A percentile compares a stretch with the other conserved stretches of the same genome.
phyloP scores from a whole-genome alignment of 1,140 invertebrate genomes.

The Hylaeus volcanicus region DNA sequence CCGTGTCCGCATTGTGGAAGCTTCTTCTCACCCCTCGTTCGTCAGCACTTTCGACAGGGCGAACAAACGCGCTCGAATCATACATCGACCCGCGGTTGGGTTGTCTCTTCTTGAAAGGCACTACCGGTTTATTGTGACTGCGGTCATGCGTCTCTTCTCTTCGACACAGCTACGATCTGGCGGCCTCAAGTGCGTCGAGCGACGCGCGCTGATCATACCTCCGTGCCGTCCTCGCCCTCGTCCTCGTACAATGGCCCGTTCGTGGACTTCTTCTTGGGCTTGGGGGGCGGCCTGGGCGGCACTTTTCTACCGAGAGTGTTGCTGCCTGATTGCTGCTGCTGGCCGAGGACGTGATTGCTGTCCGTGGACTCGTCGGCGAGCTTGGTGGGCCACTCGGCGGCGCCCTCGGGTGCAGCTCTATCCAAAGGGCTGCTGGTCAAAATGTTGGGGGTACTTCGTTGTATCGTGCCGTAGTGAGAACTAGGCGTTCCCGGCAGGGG shows the following conservation, averaged over 20 bases:
- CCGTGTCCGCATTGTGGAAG: not conserved
- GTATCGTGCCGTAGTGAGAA: conserved; percentile 78
- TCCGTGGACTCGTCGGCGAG: conserved; percentile 69
- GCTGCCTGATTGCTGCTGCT: conserved; percentile 73
- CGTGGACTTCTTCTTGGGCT: conserved; percentile 87
- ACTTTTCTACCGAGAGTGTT: conserved; percentile 82
- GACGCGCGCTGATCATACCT: conserved; percentile 83
- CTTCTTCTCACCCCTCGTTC: conserved; percentile 24
- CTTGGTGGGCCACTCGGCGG: conserved; percentile 81
- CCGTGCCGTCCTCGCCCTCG: conserved; percentile 92
- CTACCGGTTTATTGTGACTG: conserved; percentile 67
- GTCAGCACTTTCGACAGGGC: conserved; percentile 10
- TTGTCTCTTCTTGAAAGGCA: conserved; percentile 62
- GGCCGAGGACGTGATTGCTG: conserved; percentile 62
- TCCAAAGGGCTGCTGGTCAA: conserved; percentile 74
- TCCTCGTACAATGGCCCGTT: conserved; percentile 89
- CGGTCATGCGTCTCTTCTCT: conserved; percentile 42
- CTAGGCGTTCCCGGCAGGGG: conserved; percentile 82
- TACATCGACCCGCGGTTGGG: conserved; percentile 3
- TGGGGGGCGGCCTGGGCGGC: conserved; percentile 89
- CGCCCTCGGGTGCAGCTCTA: conserved; percentile 85
- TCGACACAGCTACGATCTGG: conserved; percentile 56
- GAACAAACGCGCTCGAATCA: conserved; percentile 27
- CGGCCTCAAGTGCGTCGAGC: conserved; percentile 63
- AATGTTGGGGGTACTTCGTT: conserved; percentile 72